Evolutionary conservation across 1,140 invertebrate species (phyloP).

Genomic region (Medauroidea extradentata): DNA sequence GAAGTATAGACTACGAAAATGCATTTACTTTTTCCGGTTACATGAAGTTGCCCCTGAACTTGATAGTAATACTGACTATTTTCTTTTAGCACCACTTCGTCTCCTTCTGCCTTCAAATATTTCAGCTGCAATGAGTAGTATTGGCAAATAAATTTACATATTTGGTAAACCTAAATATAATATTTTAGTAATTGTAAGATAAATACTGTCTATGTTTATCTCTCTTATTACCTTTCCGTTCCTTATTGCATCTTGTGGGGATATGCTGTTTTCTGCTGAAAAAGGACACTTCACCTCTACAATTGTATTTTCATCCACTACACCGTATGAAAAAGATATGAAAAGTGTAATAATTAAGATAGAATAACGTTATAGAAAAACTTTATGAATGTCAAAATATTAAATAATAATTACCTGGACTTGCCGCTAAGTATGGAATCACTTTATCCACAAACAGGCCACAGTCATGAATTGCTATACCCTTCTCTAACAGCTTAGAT

Average conservation of each 20-base stretch:
- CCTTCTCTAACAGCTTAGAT: not conserved
- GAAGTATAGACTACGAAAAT: too few relatives aligned
- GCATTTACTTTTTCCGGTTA: too few relatives aligned
- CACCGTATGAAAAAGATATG: not conserved
- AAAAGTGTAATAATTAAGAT: not conserved
- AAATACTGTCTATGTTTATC: not conserved
- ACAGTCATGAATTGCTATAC: not conserved
- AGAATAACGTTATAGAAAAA: not conserved
- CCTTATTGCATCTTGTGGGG: not conserved
- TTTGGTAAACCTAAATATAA: not conserved
- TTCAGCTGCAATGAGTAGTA: not conserved
- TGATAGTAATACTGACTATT: too few relatives aligned
- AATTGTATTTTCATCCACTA: not conserved
- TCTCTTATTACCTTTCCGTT: not conserved
- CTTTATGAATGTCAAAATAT: not conserved
- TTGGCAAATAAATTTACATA: not conserved
- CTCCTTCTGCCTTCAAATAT: not conserved
- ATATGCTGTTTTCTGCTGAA: not conserved
- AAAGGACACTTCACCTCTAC: conserved; percentile 3
- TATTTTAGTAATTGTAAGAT: not conserved
- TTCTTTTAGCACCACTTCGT: not conserved
- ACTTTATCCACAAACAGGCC: not conserved
- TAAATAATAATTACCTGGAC: not conserved
- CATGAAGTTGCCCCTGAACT: too few relatives aligned
- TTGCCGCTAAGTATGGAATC: not conserved